Evolutionary conservation across 2,888 invertebrate species (phyloP).

Genomic region (Rotaria sp.): DNA sequence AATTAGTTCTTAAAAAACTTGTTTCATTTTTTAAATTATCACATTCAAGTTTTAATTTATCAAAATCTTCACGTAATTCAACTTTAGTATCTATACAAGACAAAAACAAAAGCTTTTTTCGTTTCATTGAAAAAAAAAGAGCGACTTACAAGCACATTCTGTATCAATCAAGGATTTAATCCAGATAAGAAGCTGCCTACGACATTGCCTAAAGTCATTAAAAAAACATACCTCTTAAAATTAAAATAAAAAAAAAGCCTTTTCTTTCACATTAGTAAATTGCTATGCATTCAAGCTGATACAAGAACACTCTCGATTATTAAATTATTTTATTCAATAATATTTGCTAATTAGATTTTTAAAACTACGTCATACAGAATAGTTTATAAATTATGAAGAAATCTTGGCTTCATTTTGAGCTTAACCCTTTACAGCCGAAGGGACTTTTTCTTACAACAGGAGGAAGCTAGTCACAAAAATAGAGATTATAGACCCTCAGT

Average conservation of each 20-base stretch:
- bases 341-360: too few relatives aligned
- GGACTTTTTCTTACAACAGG: too few relatives aligned
- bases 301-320: not conserved
- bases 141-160: not conserved
- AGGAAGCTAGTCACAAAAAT: too few relatives aligned
- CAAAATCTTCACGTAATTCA: not conserved
- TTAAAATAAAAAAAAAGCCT: too few relatives aligned
- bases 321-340: not conserved
- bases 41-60: not conserved
- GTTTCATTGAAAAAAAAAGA: not conserved
- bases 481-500: too few relatives aligned
- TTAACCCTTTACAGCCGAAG: too few relatives aligned
- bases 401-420: too few relatives aligned
- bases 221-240: not conserved
- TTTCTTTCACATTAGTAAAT: not conserved
- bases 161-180: not conserved
- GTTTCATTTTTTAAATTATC: not conserved
- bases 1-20: not conserved
- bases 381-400: too few relatives aligned
- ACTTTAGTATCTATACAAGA: not conserved
- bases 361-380: too few relatives aligned
- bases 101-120: not conserved
- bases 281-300: not conserved
- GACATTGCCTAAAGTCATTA: not conserved
- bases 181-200: not conserved